Evolutionary conservation across 1,140 invertebrate genomes (phyloP).

Genomic region (Centruroides vittatus): DNA sequence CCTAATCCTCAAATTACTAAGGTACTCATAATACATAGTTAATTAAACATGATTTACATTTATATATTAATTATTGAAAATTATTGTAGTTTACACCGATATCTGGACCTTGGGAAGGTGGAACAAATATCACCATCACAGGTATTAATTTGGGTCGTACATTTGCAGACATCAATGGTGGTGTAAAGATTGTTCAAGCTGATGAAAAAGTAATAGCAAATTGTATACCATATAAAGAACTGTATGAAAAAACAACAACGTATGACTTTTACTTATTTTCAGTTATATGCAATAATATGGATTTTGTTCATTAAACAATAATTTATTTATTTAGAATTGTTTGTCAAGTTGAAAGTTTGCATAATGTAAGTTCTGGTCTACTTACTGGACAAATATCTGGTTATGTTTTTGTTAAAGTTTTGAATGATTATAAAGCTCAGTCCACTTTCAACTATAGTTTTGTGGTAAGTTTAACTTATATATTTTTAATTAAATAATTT

Average conservation of each 20-base stretch:
- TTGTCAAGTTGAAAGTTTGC: constrained; percentile 74
- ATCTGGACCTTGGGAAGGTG: constrained; percentile 46
- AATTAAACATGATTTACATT: too few species aligned
- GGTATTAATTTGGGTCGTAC: constrained; percentile 92
- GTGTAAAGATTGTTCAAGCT: constrained; percentile 50
- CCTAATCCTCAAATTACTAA: constrained; percentile 64
- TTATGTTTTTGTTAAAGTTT: constrained; percentile 57
- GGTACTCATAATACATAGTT: background rate
- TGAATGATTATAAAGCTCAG: constrained; percentile 64
- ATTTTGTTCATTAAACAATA: background rate
- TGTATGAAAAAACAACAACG: constrained; percentile 60
- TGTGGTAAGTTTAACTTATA: constrained; percentile 15
- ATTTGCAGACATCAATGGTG: constrained; percentile 79
- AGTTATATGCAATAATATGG: background rate
- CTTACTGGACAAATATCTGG: constrained; percentile 9
- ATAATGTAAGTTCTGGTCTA: constrained; percentile 12
- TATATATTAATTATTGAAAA: background rate
- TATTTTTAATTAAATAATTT: too few species aligned
- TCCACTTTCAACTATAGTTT: constrained; percentile 34
- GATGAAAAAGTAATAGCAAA: constrained; percentile 14
- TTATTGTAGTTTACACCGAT: constrained; percentile 38
- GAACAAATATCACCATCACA: constrained; percentile 88
- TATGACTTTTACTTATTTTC: background rate
- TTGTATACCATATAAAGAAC: constrained; percentile 44
- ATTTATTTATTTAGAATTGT: constrained; percentile 41